These are phyloP conservation scores for Liodrosophila aerea DNA, from an alignment of 2,888 invertebrate genomes.

Conservation along the genomic window DNA sequence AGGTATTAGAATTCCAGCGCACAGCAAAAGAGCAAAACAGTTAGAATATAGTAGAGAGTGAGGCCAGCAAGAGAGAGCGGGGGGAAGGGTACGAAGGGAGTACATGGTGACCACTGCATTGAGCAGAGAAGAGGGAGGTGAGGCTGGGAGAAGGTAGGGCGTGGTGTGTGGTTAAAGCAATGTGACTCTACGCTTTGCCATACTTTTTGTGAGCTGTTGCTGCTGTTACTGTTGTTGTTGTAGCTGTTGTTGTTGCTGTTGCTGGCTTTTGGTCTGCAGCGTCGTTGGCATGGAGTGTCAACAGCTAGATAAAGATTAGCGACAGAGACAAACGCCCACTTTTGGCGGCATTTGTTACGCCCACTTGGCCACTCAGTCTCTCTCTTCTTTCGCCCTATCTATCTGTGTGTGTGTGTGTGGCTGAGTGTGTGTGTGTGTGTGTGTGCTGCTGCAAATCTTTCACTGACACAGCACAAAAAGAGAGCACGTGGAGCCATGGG, in stretches of 20 bases:
- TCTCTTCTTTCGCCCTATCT: background rate
- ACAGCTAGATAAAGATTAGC: slow-evolving; percentile 79
- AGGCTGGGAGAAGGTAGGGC: background rate
- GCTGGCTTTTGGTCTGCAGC: slow-evolving; percentile 50
- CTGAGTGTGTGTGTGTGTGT: slow-evolving; percentile 16
- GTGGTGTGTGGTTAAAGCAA: slow-evolving; percentile 47
- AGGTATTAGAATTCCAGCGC: slow-evolving; percentile 21
- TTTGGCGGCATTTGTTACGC: slow-evolving; percentile 64
- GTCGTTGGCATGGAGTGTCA: slow-evolving; percentile 77
- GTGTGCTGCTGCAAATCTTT: slow-evolving; percentile 64
- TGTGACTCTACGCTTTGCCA: slow-evolving; percentile 66
- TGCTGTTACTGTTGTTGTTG: slow-evolving; percentile 24
- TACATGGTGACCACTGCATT: slow-evolving; percentile 5
- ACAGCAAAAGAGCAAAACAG: slow-evolving; percentile 40
- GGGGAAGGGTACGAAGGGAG: background rate
- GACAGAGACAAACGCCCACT: slow-evolving; percentile 73
- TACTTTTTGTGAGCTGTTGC: slow-evolving; percentile 41
- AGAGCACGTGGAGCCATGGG: slow-evolving; percentile 33
- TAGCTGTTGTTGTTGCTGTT: slow-evolving; percentile 34
- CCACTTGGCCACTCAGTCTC: slow-evolving; percentile 58
- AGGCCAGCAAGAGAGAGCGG: slow-evolving; percentile 5
- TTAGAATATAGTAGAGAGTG: slow-evolving; percentile 10
- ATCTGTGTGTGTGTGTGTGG: background rate
- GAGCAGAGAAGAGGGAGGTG: background rate
- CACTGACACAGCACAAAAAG: slow-evolving; percentile 74